Conservation (phyloP, 92 coral and sea anemone species). For the Porites rus region DNA sequence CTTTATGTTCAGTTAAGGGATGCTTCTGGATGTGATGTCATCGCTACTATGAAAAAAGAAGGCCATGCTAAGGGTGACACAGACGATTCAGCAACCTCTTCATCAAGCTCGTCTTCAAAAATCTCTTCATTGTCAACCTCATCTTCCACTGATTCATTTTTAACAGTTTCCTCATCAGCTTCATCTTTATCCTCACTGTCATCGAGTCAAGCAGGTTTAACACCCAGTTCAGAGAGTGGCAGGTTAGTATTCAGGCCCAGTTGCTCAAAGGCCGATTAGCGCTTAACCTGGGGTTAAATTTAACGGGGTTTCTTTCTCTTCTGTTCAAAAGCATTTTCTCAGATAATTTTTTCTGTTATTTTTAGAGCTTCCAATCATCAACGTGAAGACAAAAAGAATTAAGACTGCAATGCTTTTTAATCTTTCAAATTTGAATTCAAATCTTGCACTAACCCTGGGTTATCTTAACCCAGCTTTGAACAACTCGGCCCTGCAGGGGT, state of each 20-base stretch:
- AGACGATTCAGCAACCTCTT: constrained; percentile 39
- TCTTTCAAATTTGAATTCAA: no score
- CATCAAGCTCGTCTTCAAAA: constrained; percentile 40
- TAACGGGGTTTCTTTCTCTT: no score
- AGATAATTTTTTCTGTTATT: no score
- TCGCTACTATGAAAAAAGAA: constrained; percentile 52
- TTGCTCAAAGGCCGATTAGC: no score
- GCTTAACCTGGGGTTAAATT: no score
- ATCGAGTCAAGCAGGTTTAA: background rate
- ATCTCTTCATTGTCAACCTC: constrained; percentile 15
- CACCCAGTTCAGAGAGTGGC: background rate
- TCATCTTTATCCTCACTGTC: constrained; percentile 11
- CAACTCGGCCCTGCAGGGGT: no score
- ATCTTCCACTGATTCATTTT: constrained; percentile 38
- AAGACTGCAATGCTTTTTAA: no score
- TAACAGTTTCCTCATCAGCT: constrained; percentile 2
- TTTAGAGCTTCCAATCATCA: no score
- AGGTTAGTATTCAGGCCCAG: constrained; percentile 5
- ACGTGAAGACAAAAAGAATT: no score
- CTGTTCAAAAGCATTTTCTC: no score
- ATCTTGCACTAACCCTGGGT: no score
- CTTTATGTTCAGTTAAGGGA: constrained; percentile 62
- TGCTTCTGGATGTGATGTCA: constrained; percentile 55
- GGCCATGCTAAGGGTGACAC: constrained; percentile 36
- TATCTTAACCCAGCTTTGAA: no score